These are phyloP conservation scores for Achatina immaculata DNA, from an alignment of 1,140 invertebrate genomes.

Conservation along the genomic window DNA sequence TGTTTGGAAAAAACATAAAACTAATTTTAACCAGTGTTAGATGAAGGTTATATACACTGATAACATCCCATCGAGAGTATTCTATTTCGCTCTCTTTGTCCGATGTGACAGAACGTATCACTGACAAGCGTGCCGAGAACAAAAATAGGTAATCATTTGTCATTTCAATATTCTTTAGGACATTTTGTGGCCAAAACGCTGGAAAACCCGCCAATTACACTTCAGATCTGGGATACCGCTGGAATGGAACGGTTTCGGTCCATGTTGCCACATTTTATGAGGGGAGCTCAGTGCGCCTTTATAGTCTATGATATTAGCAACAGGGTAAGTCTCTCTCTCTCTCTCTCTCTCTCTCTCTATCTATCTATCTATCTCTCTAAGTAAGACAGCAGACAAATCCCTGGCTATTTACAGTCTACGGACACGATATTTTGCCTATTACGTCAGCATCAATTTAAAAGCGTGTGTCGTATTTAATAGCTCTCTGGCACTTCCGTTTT, in stretches of 20 bases:
- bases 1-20: too few species aligned
- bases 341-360: too few species aligned
- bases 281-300: conserved; percentile 44
- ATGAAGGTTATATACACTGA: too few species aligned
- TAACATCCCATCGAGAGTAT: too few species aligned
- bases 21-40: too few species aligned
- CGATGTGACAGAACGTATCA: too few species aligned
- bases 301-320: conserved; percentile 48
- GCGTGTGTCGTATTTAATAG: not conserved
- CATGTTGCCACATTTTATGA: conserved; percentile 37
- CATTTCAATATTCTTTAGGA: too few species aligned
- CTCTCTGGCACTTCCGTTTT: not conserved
- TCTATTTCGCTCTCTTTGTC: too few species aligned
- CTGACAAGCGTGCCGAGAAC: too few species aligned
- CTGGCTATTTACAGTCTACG: not conserved
- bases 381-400: too few species aligned
- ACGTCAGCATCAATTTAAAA: not conserved
- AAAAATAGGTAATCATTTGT: too few species aligned
- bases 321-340: conserved; percentile 25
- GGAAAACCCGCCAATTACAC: conserved; percentile 89
- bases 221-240: conserved; percentile 93
- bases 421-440: not conserved
- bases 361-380: too few species aligned
- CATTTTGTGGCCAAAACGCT: conserved; percentile 77
- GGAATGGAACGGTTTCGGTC: conserved; percentile 95